A percentile compares a stretch with the other conserved stretches of the same genome.
These are phyloP conservation scores for Drosophila tripunctata DNA, from an alignment of 2,888 invertebrate species.

Conservation along the genomic window DNA sequence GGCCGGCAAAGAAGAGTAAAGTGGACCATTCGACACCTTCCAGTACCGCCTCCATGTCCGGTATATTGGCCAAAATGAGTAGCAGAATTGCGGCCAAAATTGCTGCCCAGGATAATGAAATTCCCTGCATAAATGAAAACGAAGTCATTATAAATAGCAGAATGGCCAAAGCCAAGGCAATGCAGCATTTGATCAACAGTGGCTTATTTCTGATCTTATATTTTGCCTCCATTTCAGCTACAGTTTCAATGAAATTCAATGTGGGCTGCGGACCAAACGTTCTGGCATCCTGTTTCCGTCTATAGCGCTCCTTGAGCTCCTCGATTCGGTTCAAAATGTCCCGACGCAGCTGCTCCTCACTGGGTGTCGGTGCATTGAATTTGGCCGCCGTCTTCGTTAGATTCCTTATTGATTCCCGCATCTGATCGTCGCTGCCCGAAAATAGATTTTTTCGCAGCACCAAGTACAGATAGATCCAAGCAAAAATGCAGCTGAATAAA, in stretches of 20 bases:
- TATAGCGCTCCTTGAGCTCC: slow-evolving; percentile 87
- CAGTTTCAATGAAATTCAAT: slow-evolving; percentile 86
- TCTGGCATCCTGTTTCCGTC: slow-evolving; percentile 80
- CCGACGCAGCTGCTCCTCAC: slow-evolving; percentile 91
- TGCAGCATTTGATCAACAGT: slow-evolving; percentile 89
- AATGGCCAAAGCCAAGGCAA: slow-evolving; percentile 90
- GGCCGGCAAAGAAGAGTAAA: slow-evolving; percentile 93
- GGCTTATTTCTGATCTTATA: slow-evolving; percentile 91
- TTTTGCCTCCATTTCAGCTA: slow-evolving; percentile 87
- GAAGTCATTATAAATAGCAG: slow-evolving; percentile 92
- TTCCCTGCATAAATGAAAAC: slow-evolving; percentile 88
- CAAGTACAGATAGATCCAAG: slow-evolving; percentile 88
- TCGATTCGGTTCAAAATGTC: slow-evolving; percentile 89
- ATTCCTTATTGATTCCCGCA: slow-evolving; percentile 92
- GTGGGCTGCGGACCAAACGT: slow-evolving; percentile 72
- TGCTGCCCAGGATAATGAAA: slow-evolving; percentile 94
- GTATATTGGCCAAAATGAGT: slow-evolving; percentile 90
- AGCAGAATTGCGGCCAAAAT: slow-evolving; percentile 91
- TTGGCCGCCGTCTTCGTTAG: slow-evolving; percentile 90
- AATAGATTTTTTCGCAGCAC: slow-evolving; percentile 89
- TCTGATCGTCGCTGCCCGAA: slow-evolving; percentile 86
- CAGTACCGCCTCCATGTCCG: slow-evolving; percentile 91
- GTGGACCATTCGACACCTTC: slow-evolving; percentile 95
- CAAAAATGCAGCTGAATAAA: slow-evolving; percentile 82
- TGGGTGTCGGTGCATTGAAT: slow-evolving; percentile 90